Evolutionary conservation across 2,888 invertebrate genomes (phyloP), one percentile per base, ranked within the genome.

Genomic region (Xestia c-nigrum): DNA sequence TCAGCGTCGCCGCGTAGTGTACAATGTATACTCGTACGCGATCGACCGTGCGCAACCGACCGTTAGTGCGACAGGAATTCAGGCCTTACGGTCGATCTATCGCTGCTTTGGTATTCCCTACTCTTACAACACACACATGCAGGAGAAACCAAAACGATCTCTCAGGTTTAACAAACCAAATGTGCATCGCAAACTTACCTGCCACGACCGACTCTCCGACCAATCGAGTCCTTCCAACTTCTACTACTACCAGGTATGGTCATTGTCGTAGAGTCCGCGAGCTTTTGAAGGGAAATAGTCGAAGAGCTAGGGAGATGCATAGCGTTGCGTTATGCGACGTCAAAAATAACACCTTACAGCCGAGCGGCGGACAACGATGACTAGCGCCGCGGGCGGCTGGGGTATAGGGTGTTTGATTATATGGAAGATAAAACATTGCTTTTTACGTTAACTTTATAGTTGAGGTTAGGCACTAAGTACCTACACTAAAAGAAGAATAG

Each of bases 341-440:
- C 91, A 89, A 92, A 91, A 91, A 93, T 92, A 93, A 90, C 93
- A 91, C 93, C 91, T 92, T 86, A 87, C 83, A 84, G 81, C 76
- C 85, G 74, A 84, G 73, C 75, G 80, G 78, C 81, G 81, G 81
- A 87, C 88, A 83, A 88, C 89, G 90, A 82, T 90, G 90, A 91
- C 89, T 90, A 81, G 84, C 89, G 89, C 93, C 88, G 84, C 91
- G 83, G 92, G 92, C 91, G 83, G 81, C 82, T 86, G 0, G 55
- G 74, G 80, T 90, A 92, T 89, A 91, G 92, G 87, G 2, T 89
- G 93, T 81, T 88, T 83, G 12, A 5, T 61, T 31, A 21, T 1
- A 5, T 52, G 0, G 2, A 7, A 10, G 3, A 10, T 38, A 0
- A 74, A 9, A 52, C 47, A 38, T 52, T 63, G 16, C 12, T 14